phyloP scores from a whole-genome alignment of 2,113 vertebrate species.

The Esox niger region DNA sequence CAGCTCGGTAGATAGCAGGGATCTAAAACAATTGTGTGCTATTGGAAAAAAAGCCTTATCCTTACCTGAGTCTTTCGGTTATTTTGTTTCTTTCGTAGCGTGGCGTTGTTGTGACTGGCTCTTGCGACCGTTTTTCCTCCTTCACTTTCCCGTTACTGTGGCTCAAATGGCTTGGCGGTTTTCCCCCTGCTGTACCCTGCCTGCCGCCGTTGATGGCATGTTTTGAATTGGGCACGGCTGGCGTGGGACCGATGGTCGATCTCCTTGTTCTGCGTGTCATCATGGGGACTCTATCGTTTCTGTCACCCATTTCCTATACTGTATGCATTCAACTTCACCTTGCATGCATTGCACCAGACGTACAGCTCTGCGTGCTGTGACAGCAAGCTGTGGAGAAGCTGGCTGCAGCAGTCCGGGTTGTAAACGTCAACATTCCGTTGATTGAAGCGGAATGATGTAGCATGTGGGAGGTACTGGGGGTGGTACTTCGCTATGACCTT shows the following conservation, averaged over 20 bases:
- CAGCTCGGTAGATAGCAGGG: not conserved
- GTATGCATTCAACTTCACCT: slow-evolving; percentile 23
- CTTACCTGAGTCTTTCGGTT: slow-evolving; percentile 64
- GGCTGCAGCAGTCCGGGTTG: no score
- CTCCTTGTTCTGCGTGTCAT: slow-evolving; percentile 57
- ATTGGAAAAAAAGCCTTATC: not conserved
- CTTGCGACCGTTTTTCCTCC: slow-evolving; percentile 14
- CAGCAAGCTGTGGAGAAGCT: no score
- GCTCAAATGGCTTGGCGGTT: slow-evolving; percentile 12
- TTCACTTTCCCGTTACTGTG: slow-evolving; percentile 24
- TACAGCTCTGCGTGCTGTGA: not conserved
- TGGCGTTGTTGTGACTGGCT: slow-evolving; percentile 6
- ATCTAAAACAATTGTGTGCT: not conserved
- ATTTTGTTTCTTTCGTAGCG: slow-evolving; percentile 47
- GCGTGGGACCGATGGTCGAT: slow-evolving; percentile 59
- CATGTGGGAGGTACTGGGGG: no score
- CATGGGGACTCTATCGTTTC: slow-evolving; percentile 52
- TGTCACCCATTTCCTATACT: slow-evolving; percentile 65
- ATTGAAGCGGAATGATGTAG: no score
- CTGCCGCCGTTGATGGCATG: slow-evolving; percentile 58
- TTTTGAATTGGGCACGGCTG: slow-evolving; percentile 30
- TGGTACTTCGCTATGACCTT: no score
- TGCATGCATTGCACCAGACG: slow-evolving; percentile 27
- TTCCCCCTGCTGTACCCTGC: slow-evolving; percentile 32
- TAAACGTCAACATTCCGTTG: no score